These are phyloP conservation scores for Troides aeacus DNA, from an alignment of 2,888 invertebrate species.

Conservation along the genomic window DNA sequence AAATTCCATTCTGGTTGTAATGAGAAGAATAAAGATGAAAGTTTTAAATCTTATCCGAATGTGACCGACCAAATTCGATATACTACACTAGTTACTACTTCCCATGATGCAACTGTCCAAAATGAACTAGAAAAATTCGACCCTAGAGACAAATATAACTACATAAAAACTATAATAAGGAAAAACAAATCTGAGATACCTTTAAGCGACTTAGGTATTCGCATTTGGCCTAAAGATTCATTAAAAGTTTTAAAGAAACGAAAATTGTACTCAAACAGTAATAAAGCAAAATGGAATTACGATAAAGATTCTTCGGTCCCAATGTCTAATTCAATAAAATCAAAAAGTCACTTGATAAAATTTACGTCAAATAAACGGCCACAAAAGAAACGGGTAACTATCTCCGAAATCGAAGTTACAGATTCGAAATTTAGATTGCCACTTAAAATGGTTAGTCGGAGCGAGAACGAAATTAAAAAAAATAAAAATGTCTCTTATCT, in stretches of 20 bases:
- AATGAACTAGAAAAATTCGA: slow-evolving; percentile 37
- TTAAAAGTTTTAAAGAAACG: slow-evolving; percentile 58
- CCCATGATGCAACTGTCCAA: slow-evolving; percentile 43
- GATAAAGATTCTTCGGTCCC: slow-evolving; percentile 28
- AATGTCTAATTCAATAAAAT: neutral
- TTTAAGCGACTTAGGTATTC: slow-evolving; percentile 34
- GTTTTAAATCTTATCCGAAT: slow-evolving; percentile 57
- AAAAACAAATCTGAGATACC: slow-evolving; percentile 3
- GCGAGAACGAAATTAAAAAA: neutral
- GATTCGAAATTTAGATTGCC: slow-evolving; percentile 1
- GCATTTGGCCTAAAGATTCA: slow-evolving; percentile 62
- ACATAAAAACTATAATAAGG: slow-evolving; percentile 13
- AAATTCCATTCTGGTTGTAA: slow-evolving; percentile 48
- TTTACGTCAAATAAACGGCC: neutral
- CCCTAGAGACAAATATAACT: slow-evolving; percentile 39
- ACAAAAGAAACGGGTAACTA: slow-evolving; percentile 7
- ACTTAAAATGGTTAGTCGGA: neutral
- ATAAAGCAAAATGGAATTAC: slow-evolving; percentile 48
- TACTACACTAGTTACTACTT: slow-evolving; percentile 42
- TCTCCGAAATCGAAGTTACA: slow-evolving; percentile 9
- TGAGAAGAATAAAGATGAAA: slow-evolving; percentile 44
- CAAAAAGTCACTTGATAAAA: neutral
- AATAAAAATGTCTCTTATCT: slow-evolving; percentile 11
- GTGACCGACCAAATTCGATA: slow-evolving; percentile 50
- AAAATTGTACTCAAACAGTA: slow-evolving; percentile 50